These are phyloP conservation scores for Pterocles gutturalis DNA, from an alignment of 2,113 vertebrate genomes.

Conservation along the genomic window DNA sequence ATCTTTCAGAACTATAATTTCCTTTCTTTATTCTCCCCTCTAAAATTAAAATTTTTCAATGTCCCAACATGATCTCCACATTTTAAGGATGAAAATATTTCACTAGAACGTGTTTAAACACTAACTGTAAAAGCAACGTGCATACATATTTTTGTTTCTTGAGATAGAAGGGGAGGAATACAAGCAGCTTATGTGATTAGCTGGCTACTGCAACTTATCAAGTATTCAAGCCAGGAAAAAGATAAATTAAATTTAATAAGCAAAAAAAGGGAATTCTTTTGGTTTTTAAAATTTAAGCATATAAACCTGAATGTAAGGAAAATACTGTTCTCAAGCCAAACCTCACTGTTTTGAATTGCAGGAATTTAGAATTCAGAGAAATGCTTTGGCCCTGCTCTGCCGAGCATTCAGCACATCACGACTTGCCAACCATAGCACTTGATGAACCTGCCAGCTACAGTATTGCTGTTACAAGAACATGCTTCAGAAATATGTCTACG, in stretches of 20 bases:
- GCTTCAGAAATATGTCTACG: background rate
- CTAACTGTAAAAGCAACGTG: background rate
- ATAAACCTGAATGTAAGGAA: background rate
- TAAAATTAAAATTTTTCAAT: background rate
- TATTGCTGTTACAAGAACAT: background rate
- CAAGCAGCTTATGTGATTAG: background rate
- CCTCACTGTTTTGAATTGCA: background rate
- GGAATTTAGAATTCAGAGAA: background rate
- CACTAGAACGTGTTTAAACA: background rate
- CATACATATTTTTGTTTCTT: background rate
- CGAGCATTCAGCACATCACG: background rate
- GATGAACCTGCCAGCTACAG: background rate
- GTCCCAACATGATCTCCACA: background rate
- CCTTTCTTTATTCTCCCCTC: background rate
- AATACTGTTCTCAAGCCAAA: background rate
- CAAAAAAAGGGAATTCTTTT: background rate
- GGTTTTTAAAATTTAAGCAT: background rate
- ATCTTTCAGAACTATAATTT: background rate
- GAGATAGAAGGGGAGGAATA: background rate
- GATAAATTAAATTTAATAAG: background rate
- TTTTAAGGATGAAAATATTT: background rate
- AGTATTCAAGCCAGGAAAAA: background rate
- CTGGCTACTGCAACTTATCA: background rate
- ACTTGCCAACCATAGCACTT: background rate
- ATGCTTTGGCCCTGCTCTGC: background rate